Evolutionary conservation across 2,888 invertebrate genomes (phyloP).

Genomic region (Synanthedon vespiformis): DNA sequence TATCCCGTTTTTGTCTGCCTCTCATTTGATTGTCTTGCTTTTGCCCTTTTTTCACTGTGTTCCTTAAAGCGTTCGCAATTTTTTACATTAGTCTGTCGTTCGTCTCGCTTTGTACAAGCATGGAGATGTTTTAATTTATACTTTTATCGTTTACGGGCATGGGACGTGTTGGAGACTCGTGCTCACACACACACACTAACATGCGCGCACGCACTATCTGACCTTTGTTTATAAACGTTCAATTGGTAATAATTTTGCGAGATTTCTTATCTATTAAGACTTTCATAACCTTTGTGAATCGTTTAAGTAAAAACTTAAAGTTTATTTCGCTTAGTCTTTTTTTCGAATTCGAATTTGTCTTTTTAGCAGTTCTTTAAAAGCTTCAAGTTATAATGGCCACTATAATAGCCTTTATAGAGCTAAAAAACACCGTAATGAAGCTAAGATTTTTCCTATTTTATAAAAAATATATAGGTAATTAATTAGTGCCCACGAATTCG

Average conservation of each 20-base stretch:
- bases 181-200: not conserved
- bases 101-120: conserved; percentile 34
- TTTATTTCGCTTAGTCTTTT: no score
- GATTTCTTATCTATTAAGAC: not conserved
- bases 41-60: conserved; percentile 36
- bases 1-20: conserved; percentile 65
- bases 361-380: no score
- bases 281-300: no score
- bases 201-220: not conserved
- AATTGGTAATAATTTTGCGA: conserved; percentile 2
- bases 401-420: no score
- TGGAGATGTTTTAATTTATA: conserved; percentile 64
- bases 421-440: no score
- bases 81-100: conserved; percentile 43
- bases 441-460: no score
- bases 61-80: conserved; percentile 37
- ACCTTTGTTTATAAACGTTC: conserved; percentile 12
- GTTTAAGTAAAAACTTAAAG: no score
- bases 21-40: conserved; percentile 67
- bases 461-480: no score
- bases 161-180: conserved; percentile 10
- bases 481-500: no score
- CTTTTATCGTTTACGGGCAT: conserved; percentile 26
- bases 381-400: no score
- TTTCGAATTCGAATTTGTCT: no score